Evolutionary conservation across 2,797 vertebrate genomes (phyloP), one percentile per base, ranked within the genome.

Genomic region (Urophycis tenuis): DNA sequence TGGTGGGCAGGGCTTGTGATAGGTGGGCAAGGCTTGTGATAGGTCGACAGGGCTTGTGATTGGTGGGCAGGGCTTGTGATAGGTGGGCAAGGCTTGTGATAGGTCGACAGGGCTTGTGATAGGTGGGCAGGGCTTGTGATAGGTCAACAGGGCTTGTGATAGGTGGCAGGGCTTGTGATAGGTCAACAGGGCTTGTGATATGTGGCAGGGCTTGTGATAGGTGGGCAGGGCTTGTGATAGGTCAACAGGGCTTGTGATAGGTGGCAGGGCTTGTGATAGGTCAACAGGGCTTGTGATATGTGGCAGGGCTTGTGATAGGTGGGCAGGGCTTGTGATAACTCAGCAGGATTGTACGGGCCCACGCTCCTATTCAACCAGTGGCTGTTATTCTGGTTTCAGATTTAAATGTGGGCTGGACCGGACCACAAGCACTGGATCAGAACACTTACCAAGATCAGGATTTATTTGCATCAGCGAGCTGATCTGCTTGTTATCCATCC

Each of bases 271-370:
- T 70, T 81, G 78, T n/a, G n/a, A n/a, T n/a, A n/a, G n/a, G n/a
- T n/a, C n/a, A n/a, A n/a, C n/a, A n/a, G n/a, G n/a, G n/a, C n/a
- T n/a, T n/a, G n/a, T n/a, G 85, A 85, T 88, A 83, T 88, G 87
- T 75, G 74, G 81, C 85, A 80, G n/a, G 81, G 84, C 78, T 70
- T 81, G 78, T n/a, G 85, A 85, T 88, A 83, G 89, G 87, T 75
- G 72, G 74, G 81, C 85, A 80, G n/a, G 81, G 84, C 78, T 70
- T 81, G 78, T n/a, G n/a, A n/a, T n/a, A n/a, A n/a, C n/a, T n/a
- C n/a, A n/a, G n/a, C n/a, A n/a, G n/a, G n/a, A n/a, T n/a, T n/a
- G n/a, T n/a, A n/a, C n/a, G n/a, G n/a, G n/a, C n/a, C 72, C 75
- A 79, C 82, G 78, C 83, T 80, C 81, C 71, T 78, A 76, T 80